Evolutionary conservation across 1,140 invertebrate genomes (phyloP).

Genomic region (Drosophila bifasciata): DNA sequence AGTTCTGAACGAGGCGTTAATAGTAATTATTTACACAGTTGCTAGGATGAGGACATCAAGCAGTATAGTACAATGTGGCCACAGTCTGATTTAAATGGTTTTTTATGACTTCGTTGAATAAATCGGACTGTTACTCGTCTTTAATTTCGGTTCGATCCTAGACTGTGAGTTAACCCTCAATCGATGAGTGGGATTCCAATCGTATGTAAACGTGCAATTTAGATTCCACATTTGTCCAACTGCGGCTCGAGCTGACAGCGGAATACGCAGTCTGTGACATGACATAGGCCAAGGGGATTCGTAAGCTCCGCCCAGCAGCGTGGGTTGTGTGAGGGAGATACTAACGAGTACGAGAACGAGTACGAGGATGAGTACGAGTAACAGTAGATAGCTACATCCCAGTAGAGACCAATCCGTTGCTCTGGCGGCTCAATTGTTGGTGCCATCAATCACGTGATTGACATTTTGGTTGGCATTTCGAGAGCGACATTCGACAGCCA

Average conservation of each 20-base stretch:
- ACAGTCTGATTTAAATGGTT: too few species aligned
- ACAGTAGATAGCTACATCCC: background rate
- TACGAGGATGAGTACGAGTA: constrained; percentile 22
- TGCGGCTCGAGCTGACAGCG: constrained; percentile 64
- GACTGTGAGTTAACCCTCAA: too few species aligned
- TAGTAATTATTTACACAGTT: constrained; percentile 55
- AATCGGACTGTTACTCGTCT: too few species aligned
- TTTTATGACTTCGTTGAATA: too few species aligned
- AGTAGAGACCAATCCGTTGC: constrained; percentile 28
- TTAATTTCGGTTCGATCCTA: too few species aligned
- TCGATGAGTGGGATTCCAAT: too few species aligned
- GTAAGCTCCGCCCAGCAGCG: background rate
- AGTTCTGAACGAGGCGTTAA: constrained; percentile 58
- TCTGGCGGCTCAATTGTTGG: constrained; percentile 68
- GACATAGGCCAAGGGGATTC: constrained; percentile 28
- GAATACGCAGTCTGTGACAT: constrained; percentile 57
- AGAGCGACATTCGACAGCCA: constrained; percentile 10
- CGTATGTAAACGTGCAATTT: constrained; percentile 48
- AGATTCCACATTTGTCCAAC: constrained; percentile 57
- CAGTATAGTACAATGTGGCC: background rate
- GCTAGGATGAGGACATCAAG: constrained; percentile 21
- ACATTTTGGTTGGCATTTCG: constrained; percentile 57
- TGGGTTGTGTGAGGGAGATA: background rate
- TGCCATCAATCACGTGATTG: constrained; percentile 71
- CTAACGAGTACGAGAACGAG: constrained; percentile 28